These are phyloP conservation scores for Dasyornis broadbenti DNA, from an alignment of 2,113 vertebrate genomes.

Conservation along the genomic window DNA sequence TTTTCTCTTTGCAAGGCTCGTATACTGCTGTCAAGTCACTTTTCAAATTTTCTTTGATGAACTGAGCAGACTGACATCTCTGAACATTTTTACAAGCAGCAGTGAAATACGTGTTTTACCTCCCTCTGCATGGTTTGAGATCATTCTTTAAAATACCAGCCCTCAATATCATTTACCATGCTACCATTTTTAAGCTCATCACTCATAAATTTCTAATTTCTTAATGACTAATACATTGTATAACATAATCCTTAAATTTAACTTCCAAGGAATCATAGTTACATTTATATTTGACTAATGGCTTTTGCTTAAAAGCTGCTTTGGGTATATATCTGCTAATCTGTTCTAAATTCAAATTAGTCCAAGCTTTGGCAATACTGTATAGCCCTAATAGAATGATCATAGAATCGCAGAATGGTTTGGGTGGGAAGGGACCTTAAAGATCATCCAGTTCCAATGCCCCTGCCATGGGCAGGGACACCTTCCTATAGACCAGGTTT, in stretches of 20 bases:
- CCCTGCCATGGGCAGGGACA: not conserved
- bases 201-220: not conserved
- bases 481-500: not conserved
- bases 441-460: not conserved
- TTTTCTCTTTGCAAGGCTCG: not conserved
- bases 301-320: not conserved
- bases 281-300: not conserved
- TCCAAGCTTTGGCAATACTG: not conserved
- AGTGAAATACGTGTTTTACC: not conserved
- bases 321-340: not conserved
- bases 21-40: not conserved
- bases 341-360: not conserved
- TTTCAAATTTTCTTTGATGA: slow-evolving; percentile 10
- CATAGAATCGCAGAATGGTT: not conserved
- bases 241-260: not conserved
- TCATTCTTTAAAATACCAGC: not conserved
- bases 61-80: not conserved
- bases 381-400: not conserved
- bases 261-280: not conserved
- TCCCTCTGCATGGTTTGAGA: not conserved
- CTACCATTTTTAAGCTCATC: not conserved
- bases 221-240: not conserved
- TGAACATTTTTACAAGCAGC: slow-evolving; percentile 17
- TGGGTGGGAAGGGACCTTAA: not conserved
- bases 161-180: not conserved